Percentiles rank a stretch among this genome's conserved stretches.
These are phyloP conservation scores for Heliothis subflexa DNA, from an alignment of 1,140 invertebrate genomes.

Conservation along the genomic window DNA sequence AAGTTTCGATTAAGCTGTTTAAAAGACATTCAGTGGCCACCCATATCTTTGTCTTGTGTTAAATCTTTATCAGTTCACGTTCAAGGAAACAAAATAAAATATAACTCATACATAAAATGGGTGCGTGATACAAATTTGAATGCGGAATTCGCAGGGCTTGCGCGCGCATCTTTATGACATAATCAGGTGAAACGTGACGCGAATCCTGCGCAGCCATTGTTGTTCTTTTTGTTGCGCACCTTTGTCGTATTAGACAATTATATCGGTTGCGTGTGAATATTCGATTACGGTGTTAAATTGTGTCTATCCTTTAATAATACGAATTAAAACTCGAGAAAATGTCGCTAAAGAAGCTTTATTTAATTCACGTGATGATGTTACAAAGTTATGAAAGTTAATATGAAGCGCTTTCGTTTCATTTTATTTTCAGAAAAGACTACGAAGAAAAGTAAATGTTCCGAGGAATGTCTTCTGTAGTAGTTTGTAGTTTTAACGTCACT, in stretches of 20 bases:
- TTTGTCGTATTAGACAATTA: constrained; percentile 39
- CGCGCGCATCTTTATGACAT: constrained; percentile 37
- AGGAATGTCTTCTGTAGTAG: too few relatives aligned
- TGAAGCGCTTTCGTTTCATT: too few relatives aligned
- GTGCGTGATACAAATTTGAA: constrained; percentile 41
- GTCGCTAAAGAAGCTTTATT: too few relatives aligned
- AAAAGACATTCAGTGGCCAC: background rate
- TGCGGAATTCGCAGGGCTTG: constrained; percentile 26
- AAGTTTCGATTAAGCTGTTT: too few relatives aligned
- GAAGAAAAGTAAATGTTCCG: too few relatives aligned
- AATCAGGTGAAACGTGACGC: constrained; percentile 24
- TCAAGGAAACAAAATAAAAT: constrained; percentile 42
- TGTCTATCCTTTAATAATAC: background rate
- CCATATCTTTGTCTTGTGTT: background rate
- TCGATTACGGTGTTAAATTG: constrained; percentile 1
- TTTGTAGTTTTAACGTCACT: too few relatives aligned
- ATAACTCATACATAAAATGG: constrained; percentile 28
- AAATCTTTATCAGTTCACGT: constrained; percentile 39
- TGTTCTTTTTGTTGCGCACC: constrained; percentile 22
- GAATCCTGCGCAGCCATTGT: constrained; percentile 37
- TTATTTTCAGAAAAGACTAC: too few relatives aligned
- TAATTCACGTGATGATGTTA: too few relatives aligned
- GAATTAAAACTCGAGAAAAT: background rate
- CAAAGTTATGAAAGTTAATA: too few relatives aligned
- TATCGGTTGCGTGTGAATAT: constrained; percentile 12